Conservation (phyloP, 2,888 invertebrate genomes). For the Pycnomerus fuliginosus region DNA sequence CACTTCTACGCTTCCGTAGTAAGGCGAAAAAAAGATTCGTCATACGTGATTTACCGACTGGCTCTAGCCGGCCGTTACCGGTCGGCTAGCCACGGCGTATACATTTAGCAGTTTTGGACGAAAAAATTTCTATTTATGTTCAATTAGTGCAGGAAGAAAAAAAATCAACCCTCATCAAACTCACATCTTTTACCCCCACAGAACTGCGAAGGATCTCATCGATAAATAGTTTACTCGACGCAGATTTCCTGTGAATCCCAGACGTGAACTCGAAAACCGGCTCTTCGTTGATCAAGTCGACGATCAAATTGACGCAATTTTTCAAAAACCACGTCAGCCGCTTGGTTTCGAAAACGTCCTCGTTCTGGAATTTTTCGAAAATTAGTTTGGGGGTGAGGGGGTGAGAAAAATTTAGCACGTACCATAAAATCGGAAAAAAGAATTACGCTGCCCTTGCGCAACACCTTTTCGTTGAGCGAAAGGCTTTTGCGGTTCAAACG, state of each 20-base stretch:
- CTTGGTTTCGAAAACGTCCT: conserved; percentile 70
- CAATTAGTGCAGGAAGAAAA: no score
- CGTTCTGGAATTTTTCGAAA: conserved; percentile 59
- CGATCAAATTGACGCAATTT: conserved; percentile 67
- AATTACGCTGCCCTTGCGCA: conserved; percentile 67
- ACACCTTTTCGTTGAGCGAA: conserved; percentile 62
- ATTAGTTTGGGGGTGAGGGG: conserved; percentile 1
- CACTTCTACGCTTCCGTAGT: no score
- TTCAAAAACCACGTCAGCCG: conserved; percentile 76
- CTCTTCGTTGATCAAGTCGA: conserved; percentile 63
- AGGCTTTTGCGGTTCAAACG: conserved; percentile 31
- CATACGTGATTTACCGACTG: no score
- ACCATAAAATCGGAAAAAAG: conserved; percentile 80
- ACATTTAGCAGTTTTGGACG: no score
- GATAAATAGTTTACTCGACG: conserved; percentile 70
- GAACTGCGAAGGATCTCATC: conserved; percentile 53
- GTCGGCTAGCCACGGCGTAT: no score
- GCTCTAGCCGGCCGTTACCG: no score
- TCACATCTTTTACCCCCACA: conserved; percentile 22
- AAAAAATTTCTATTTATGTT: no score
- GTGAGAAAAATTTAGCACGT: conserved; percentile 39
- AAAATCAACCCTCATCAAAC: conserved; percentile 4
- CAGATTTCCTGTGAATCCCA: conserved; percentile 62
- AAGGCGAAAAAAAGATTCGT: no score
- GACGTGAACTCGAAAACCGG: conserved; percentile 65